phyloP scores from a whole-genome alignment of 1,140 invertebrate genomes.

The Listronotus oregonensis region DNA sequence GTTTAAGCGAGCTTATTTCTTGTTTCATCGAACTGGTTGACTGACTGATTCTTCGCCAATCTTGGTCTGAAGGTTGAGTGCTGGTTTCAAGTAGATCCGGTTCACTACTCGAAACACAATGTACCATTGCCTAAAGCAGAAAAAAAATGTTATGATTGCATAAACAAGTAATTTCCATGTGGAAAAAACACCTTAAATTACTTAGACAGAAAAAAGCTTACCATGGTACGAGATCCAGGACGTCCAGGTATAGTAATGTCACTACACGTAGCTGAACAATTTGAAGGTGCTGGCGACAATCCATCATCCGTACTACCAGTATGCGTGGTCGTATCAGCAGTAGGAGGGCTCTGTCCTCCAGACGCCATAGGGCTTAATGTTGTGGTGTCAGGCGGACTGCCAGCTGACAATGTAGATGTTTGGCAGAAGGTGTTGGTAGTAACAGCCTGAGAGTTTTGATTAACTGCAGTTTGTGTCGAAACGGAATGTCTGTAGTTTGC shows the following conservation, averaged over 20 bases:
- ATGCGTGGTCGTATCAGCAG: conserved; percentile 64
- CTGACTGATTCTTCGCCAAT: conserved; percentile 41
- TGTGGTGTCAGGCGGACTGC: conserved; percentile 77
- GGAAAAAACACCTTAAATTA: too few species aligned
- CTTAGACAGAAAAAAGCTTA: too few species aligned
- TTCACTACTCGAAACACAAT: conserved; percentile 83
- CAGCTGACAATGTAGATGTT: conserved; percentile 56
- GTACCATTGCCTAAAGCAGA: conserved; percentile 72
- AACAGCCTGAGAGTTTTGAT: conserved; percentile 63
- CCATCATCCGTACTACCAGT: conserved; percentile 59
- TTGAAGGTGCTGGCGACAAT: conserved; percentile 54
- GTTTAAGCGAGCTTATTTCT: conserved; percentile 36
- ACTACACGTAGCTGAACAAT: conserved; percentile 45
- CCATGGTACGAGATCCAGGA: conserved; percentile 61
- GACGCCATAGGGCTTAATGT: conserved; percentile 72
- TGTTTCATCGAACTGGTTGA: conserved; percentile 30
- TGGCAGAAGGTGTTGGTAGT: conserved; percentile 63
- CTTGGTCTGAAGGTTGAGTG: conserved; percentile 47
- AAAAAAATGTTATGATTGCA: neutral
- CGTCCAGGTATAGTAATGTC: conserved; percentile 46
- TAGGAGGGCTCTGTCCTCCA: conserved; percentile 62
- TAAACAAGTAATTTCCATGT: too few species aligned
- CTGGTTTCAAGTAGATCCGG: conserved; percentile 68
- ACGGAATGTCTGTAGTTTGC: conserved; percentile 65
- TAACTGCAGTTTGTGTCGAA: conserved; percentile 73